Percentiles rank a stretch among this genome's conserved stretches.
These are phyloP conservation scores for Pteria penguin DNA, from an alignment of 2,888 invertebrate genomes.

Conservation along the genomic window DNA sequence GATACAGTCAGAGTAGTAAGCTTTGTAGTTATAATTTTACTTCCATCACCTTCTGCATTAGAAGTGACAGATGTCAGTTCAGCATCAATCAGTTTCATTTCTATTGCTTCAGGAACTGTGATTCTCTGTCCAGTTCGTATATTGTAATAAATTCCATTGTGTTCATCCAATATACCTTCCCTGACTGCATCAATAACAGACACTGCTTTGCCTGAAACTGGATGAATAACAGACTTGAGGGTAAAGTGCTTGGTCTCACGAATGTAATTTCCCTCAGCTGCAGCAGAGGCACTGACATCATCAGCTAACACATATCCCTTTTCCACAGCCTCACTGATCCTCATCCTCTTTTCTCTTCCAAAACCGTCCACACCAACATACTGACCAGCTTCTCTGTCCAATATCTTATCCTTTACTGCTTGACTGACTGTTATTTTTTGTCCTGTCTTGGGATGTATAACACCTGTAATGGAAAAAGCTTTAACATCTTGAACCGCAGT, in stretches of 20 bases:
- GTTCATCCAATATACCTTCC: slow-evolving; percentile 93
- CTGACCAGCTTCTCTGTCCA: slow-evolving; percentile 84
- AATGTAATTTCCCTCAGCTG: slow-evolving; percentile 88
- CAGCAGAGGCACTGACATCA: slow-evolving; percentile 92
- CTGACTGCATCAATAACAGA: slow-evolving; percentile 95
- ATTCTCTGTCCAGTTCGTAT: slow-evolving; percentile 89
- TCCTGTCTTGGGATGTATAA: slow-evolving; percentile 93
- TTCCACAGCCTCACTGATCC: slow-evolving; percentile 90
- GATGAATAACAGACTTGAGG: slow-evolving; percentile 84
- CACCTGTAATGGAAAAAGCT: slow-evolving; percentile 89
- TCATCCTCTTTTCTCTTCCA: slow-evolving; percentile 86
- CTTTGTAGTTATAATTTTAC: slow-evolving; percentile 84
- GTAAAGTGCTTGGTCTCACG: slow-evolving; percentile 73
- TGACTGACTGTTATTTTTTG: slow-evolving; percentile 87
- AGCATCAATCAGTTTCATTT: slow-evolving; percentile 86
- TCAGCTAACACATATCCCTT: slow-evolving; percentile 87
- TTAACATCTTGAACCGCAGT: slow-evolving; percentile 82
- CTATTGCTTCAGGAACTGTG: slow-evolving; percentile 90
- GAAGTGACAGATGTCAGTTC: slow-evolving; percentile 82
- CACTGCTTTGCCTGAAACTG: slow-evolving; percentile 85
- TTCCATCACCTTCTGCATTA: slow-evolving; percentile 91
- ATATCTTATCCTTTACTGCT: slow-evolving; percentile 85
- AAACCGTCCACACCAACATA: slow-evolving; percentile 81
- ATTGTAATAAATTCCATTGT: slow-evolving; percentile 82
- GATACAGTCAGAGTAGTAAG: slow-evolving; percentile 75